Evolutionary conservation across 1,140 invertebrate species (phyloP).

Genomic region (Scaptomyza montana): DNA sequence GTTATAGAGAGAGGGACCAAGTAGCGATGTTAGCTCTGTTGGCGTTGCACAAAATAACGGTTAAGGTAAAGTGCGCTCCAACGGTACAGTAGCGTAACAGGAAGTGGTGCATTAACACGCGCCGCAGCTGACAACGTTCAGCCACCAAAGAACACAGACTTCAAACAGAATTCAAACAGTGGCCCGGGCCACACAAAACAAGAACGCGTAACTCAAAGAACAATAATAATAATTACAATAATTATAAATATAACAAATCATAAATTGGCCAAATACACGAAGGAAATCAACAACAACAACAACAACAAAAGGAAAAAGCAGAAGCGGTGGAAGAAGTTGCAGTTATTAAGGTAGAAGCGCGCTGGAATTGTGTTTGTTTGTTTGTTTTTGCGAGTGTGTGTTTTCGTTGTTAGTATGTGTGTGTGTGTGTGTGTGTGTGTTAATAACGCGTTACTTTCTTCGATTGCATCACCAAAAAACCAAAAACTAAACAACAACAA

Average conservation of each 20-base stretch:
- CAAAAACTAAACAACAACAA: background rate
- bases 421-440: conserved; percentile 24
- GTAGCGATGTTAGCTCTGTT: conserved; percentile 39
- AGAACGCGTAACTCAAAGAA: conserved; percentile 38
- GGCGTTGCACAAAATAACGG: conserved; percentile 72
- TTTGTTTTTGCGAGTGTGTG: conserved; percentile 14
- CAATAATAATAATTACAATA: conserved; percentile 50
- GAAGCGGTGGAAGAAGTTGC: background rate
- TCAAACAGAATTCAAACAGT: background rate
- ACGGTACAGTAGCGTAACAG: conserved; percentile 80
- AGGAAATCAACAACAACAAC: background rate
- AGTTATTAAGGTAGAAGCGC: conserved; percentile 8
- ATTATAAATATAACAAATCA: conserved; percentile 17
- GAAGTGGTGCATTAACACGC: conserved; percentile 83
- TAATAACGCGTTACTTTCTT: conserved; percentile 15
- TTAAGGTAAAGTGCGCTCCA: conserved; percentile 49
- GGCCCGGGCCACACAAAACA: conserved; percentile 48
- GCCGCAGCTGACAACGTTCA: conserved; percentile 52
- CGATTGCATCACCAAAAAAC: conserved; percentile 65
- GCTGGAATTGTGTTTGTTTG: conserved; percentile 11
- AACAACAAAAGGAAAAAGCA: conserved; percentile 6
- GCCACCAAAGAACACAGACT: background rate
- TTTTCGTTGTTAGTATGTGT: background rate
- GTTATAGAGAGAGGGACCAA: conserved; percentile 24
- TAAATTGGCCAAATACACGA: background rate